A percentile compares a stretch with the other conserved stretches of the same genome.
These are phyloP conservation scores for Nipponacmea schrenckii DNA, from an alignment of 2,888 invertebrate species.

Conservation along the genomic window DNA sequence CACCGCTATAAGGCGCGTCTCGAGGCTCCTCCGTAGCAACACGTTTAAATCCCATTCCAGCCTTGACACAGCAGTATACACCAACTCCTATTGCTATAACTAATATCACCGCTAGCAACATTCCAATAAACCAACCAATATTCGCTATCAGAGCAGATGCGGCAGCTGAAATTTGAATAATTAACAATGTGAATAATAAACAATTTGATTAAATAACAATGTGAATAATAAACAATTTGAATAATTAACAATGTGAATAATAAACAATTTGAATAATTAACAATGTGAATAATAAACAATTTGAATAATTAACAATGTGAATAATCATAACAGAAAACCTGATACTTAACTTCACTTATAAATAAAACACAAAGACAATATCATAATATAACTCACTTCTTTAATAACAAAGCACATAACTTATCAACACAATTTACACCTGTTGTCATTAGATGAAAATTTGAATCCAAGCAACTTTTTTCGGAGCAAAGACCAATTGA, in stretches of 20 bases:
- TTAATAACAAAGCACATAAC: too few relatives aligned
- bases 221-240: neutral
- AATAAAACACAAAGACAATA: too few relatives aligned
- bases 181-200: neutral
- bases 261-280: neutral
- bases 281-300: neutral
- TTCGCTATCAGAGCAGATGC: slow-evolving; percentile 57
- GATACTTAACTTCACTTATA: too few relatives aligned
- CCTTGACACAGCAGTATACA: slow-evolving; percentile 44
- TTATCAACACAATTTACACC: too few relatives aligned
- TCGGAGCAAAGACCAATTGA: too few relatives aligned
- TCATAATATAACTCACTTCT: too few relatives aligned
- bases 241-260: neutral
- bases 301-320: neutral
- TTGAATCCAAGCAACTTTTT: too few relatives aligned
- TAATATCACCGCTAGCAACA: slow-evolving; percentile 61
- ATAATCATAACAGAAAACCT: too few relatives aligned
- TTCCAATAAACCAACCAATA: slow-evolving; percentile 68
- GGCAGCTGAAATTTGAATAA: slow-evolving; percentile 40
- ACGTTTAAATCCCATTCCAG: slow-evolving; percentile 17
- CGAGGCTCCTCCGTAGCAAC: neutral
- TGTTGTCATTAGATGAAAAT: too few relatives aligned
- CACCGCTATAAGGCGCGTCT: neutral
- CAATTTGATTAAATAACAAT: slow-evolving; percentile 14
- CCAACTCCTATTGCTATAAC: slow-evolving; percentile 58